A percentile compares a stretch with the other conserved stretches of the same genome.
Evolutionary conservation across 2,888 invertebrate genomes (phyloP).

Genomic region (Leptinotarsa rubiginosa): DNA sequence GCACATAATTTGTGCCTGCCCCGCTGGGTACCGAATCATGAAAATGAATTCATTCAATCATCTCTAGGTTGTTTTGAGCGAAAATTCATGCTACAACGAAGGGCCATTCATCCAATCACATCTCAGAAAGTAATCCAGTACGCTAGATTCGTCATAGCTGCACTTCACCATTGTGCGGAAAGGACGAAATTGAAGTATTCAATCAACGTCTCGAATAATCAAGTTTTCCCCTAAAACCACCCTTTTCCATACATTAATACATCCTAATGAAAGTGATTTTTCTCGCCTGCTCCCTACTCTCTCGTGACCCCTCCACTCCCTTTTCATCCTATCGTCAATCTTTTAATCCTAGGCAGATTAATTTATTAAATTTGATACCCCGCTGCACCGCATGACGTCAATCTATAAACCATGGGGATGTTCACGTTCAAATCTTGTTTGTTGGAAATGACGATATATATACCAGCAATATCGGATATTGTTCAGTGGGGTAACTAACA

Average conservation of each 20-base stretch:
- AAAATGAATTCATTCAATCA: too few relatives aligned
- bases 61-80: too few relatives aligned
- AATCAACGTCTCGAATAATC: neutral
- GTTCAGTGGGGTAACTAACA: constrained; percentile 21
- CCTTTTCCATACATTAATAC: constrained; percentile 15
- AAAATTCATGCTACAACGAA: too few relatives aligned
- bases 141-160: neutral
- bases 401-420: constrained; percentile 33
- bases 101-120: neutral
- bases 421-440: constrained; percentile 32
- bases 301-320: constrained; percentile 26
- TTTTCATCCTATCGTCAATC: constrained; percentile 35
- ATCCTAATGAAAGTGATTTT: constrained; percentile 26
- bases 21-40: too few relatives aligned
- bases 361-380: constrained; percentile 41
- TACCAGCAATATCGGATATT: constrained; percentile 17
- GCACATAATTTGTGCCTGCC: too few relatives aligned
- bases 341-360: constrained; percentile 37
- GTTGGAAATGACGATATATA: constrained; percentile 22
- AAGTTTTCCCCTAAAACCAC: constrained; percentile 4
- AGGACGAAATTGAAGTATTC: neutral
- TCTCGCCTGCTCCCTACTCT: constrained; percentile 18
- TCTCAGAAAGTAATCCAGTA: neutral
- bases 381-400: constrained; percentile 32
- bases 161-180: neutral